Percentiles rank a stretch among this genome's conserved stretches.
phyloP scores from a whole-genome alignment of 2,888 invertebrate species.

The Drosophila ezoana region DNA sequence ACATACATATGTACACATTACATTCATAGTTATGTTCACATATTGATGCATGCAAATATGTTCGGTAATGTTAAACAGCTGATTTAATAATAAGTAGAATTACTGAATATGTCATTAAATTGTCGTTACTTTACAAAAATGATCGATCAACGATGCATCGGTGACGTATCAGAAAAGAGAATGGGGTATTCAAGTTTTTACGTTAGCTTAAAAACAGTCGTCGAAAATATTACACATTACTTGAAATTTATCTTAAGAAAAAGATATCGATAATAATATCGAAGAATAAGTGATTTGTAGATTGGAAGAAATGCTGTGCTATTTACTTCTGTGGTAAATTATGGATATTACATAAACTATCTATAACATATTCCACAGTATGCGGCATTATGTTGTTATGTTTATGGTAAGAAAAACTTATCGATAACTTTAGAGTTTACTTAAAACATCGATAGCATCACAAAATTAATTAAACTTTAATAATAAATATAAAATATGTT shows the following conservation, averaged over 20 bases:
- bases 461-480: too few relatives aligned
- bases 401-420: too few relatives aligned
- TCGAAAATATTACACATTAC: too few relatives aligned
- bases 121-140: not conserved
- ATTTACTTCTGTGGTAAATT: too few relatives aligned
- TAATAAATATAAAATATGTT: not conserved
- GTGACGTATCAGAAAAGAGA: not conserved
- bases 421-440: too few relatives aligned
- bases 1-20: not conserved
- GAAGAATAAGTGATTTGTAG: too few relatives aligned
- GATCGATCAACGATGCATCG: not conserved
- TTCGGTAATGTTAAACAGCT: not conserved
- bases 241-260: too few relatives aligned
- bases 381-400: not conserved
- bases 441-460: too few relatives aligned
- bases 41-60: not conserved
- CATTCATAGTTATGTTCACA: not conserved
- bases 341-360: not conserved
- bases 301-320: too few relatives aligned
- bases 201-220: too few relatives aligned
- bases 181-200: too few relatives aligned
- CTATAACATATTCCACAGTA: not conserved
- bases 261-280: too few relatives aligned
- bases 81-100: conserved; percentile 14
- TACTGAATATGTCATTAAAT: not conserved